Conservation (phyloP, 2,888 invertebrate species). For the Neelides folsomi region DNA sequence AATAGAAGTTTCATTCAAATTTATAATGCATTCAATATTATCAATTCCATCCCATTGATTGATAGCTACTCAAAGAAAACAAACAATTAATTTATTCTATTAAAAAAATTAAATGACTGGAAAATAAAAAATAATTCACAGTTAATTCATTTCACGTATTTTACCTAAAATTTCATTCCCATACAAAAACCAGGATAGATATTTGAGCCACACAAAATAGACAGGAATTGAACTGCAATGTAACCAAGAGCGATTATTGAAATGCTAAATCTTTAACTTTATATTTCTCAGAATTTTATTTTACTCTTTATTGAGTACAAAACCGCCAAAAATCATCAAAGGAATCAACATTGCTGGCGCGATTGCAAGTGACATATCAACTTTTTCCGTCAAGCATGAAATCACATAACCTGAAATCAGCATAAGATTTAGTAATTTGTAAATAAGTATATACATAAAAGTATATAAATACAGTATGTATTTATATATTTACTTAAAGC, state of each 20-base stretch:
- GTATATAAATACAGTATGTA: background rate
- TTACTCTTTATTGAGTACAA: slow-evolving; percentile 81
- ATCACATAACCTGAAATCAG: slow-evolving; percentile 64
- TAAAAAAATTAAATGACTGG: no score
- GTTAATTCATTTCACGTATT: no score
- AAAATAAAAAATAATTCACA: no score
- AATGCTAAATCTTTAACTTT: no score
- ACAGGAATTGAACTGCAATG: slow-evolving; percentile 61
- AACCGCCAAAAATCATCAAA: slow-evolving; percentile 85
- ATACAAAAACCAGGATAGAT: slow-evolving; percentile 82
- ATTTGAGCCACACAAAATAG: slow-evolving; percentile 71
- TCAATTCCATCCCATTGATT: slow-evolving; percentile 77
- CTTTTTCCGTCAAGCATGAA: slow-evolving; percentile 67
- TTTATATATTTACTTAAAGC: no score
- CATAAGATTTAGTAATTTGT: background rate
- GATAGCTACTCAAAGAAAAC: slow-evolving; percentile 45
- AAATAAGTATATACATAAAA: background rate
- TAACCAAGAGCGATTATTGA: no score
- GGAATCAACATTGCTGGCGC: slow-evolving; percentile 86
- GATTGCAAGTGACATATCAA: slow-evolving; percentile 75
- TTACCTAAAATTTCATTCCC: slow-evolving; percentile 57
- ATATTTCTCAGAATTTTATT: slow-evolving; percentile 32
- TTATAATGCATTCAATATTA: slow-evolving; percentile 56
- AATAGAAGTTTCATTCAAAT: slow-evolving; percentile 49
- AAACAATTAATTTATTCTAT: no score